Base-by-base conservation (phyloP, 2,797 vertebrate species). In the Harpagifer antarcticus region DNA sequence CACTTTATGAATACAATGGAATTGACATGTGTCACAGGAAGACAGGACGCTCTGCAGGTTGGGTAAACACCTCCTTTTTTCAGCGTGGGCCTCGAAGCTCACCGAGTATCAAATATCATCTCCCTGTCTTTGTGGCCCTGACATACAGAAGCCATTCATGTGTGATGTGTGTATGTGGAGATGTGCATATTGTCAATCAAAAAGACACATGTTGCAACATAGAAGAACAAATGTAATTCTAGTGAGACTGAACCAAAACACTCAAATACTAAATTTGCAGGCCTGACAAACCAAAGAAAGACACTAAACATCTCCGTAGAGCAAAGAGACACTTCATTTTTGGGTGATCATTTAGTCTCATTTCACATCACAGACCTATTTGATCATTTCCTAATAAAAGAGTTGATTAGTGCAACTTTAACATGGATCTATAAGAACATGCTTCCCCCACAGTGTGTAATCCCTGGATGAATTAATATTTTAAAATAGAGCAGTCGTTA, bases 31-130 rank as follows among this genome's bases (percentile, higher is more conserved):
- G 47, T 68, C 33, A 57, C 15, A 0, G 17, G 59, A 40, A 0
- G 54, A 62, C 45, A 31, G 11, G 67, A 68, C 1, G 47, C 62
- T 80, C 53, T 31, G 40, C 72, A 68, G 82, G 75, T 82, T 40
- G 47, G 54, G 52, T 67, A 45, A 74, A 69, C 27, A 20, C 33
- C 54, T 72, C 64, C 40, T 57, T 69, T 47, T 65, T 61, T 53
- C 77, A 66, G 72, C 76, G 57, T 72, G 64, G 49, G 52, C 43
- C 23, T 9, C 48, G 64, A 66, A 67, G 57, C 67, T 27, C 65
- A 45, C 52, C 43, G 12, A 0, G 27, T 68, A 77, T 63, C 44
- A 78, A 68, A 75, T 74, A 77, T 76, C 44, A 44, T 60, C 50
- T 68, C 66, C 19, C 14, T 27, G 53, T 45, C 56, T 82, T 16